These are phyloP conservation scores for Uloborus diversus DNA, from an alignment of 1,140 invertebrate species.

Conservation along the genomic window DNA sequence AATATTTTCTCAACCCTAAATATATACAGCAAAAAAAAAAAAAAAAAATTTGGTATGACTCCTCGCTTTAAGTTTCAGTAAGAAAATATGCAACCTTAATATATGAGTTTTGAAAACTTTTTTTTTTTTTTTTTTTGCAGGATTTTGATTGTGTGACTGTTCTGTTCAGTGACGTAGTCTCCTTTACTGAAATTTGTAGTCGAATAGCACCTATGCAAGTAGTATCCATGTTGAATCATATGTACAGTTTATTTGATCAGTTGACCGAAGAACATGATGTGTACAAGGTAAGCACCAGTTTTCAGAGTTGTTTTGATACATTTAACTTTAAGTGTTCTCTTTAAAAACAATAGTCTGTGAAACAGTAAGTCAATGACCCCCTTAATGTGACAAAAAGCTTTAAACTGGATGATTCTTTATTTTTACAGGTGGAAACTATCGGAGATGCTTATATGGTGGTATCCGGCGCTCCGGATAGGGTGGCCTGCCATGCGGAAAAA, in stretches of 20 bases:
- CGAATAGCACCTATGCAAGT: conserved; percentile 93
- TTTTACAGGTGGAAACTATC: conserved; percentile 72
- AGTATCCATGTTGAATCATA: conserved; percentile 88
- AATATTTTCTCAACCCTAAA: too few relatives aligned
- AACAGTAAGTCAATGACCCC: too few relatives aligned
- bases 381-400: too few relatives aligned
- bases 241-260: conserved; percentile 92
- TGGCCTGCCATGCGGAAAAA: conserved; percentile 79
- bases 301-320: not conserved
- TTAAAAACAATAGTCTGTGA: too few relatives aligned
- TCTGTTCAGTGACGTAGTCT: conserved; percentile 95
- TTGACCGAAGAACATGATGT: conserved; percentile 90
- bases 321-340: not conserved
- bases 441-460: conserved; percentile 71
- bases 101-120: not conserved
- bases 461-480: conserved; percentile 79
- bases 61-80: too few relatives aligned
- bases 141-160: conserved; percentile 93
- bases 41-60: too few relatives aligned
- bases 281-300: conserved; percentile 79
- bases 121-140: conserved; percentile 63
- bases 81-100: too few relatives aligned
- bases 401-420: not conserved
- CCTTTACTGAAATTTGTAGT: conserved; percentile 95
- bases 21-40: too few relatives aligned